Percentiles rank a stretch among this genome's conserved stretches.
These are phyloP conservation scores for Sphaerodactylus townsendi DNA, from an alignment of 2,113 vertebrate species.

Conservation along the genomic window DNA sequence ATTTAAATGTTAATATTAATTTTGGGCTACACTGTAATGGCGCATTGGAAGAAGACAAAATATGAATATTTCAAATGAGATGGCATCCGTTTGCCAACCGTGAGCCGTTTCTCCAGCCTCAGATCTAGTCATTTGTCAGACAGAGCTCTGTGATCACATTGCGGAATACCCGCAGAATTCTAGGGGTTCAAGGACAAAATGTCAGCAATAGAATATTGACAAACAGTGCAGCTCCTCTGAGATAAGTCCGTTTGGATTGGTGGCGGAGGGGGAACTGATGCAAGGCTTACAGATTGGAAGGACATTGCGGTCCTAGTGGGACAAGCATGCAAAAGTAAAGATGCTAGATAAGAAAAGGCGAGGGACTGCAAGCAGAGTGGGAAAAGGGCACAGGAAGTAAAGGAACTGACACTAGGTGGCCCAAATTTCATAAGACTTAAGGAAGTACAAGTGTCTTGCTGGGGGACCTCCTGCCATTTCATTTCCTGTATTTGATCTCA, in stretches of 20 bases:
- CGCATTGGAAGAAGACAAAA: not conserved
- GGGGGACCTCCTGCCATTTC: too few relatives aligned
- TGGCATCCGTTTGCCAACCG: not conserved
- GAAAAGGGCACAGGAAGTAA: not conserved
- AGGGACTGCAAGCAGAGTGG: not conserved
- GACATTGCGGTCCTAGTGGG: not conserved
- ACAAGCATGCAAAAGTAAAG: not conserved
- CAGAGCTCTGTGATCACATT: not conserved
- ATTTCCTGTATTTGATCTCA: too few relatives aligned
- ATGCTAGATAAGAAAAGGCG: not conserved
- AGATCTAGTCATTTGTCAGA: not conserved
- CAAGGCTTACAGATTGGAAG: not conserved
- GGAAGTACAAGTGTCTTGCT: too few relatives aligned
- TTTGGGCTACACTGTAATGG: too few relatives aligned
- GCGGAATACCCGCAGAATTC: not conserved
- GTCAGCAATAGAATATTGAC: not conserved
- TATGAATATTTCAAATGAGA: not conserved
- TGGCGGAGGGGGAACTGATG: not conserved
- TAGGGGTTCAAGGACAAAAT: not conserved
- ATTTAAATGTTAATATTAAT: constrained; percentile 62
- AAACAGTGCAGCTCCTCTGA: not conserved
- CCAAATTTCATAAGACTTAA: not conserved
- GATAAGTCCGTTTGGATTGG: not conserved
- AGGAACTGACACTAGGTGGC: not conserved
- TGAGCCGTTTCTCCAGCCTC: not conserved